Base-by-base conservation (phyloP, 2,113 vertebrate genomes). In the Poeciliopsis retropinna region DNA sequence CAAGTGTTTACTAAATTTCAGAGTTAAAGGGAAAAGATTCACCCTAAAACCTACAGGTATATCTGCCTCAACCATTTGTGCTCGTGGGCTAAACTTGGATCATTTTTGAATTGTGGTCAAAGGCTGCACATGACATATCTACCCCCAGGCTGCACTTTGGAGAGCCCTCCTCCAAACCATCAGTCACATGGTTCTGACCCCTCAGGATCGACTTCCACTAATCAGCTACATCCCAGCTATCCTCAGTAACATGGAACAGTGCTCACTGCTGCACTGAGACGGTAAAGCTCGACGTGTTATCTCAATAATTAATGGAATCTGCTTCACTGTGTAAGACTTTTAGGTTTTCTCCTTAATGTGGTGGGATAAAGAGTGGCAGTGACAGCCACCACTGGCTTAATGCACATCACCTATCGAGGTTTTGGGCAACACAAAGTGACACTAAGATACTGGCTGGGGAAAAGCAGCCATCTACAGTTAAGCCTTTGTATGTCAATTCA, bases 281-380 rank as follows among this genome's bases (percentile, higher is more conserved):
- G 90, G 91, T 93, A 93, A 94, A 93, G 90, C 90, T 82, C 79
- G 64, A 78, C 27, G 65, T 86, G 85, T 86, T 75, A 39, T 73
- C 77, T 94, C 44, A 94, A 94, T 94, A 86, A 93, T 93, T 92
- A 79, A 94, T 93, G 85, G 85, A 89, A 91, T 85, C 65, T 83
- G 79, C 54, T 85, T 82, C 70, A 76, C 81, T 82, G 79, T 84
- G 74, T 76, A 67, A 77, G 83, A 86, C 80, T 88, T 85, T 91
- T 71, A 85, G 67, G 70, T 89, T 83, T 61, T 61, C 65, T 64
- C 54, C 6, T 47, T 25, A 69, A 51, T 66, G 70, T 66, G 65
- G 68, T 62, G 75, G 75, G 67, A 87, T 74, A 78, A 81, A 92
- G 80, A 91, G 72, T 70, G 70, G 69, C 79, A 39, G 70, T 85